Evolutionary conservation across 1,140 invertebrate genomes (phyloP).

Genomic region (Pseudomyrmex concolor): DNA sequence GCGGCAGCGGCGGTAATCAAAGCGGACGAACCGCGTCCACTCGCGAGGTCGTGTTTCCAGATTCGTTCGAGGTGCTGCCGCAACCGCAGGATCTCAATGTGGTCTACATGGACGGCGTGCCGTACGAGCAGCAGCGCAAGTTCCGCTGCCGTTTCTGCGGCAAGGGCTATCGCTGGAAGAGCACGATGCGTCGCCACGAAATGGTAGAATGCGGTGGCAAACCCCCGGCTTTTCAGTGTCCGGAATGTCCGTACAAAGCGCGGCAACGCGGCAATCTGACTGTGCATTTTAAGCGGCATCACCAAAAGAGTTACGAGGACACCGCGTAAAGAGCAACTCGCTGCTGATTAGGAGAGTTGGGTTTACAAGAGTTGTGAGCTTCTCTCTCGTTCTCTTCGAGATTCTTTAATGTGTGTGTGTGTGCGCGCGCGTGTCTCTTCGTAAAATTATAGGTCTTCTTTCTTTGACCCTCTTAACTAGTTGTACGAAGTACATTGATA

Average conservation of each 20-base stretch:
- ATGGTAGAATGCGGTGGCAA: conserved; percentile 95
- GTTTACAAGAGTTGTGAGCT: no score
- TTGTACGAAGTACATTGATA: no score
- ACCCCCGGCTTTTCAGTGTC: conserved; percentile 92
- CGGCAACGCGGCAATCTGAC: conserved; percentile 92
- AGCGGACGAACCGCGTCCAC: conserved; percentile 68
- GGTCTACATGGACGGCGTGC: conserved; percentile 79
- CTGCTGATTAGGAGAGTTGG: no score
- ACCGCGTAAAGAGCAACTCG: conserved; percentile 40
- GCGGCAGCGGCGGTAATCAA: conserved; percentile 66
- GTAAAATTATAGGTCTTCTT: no score
- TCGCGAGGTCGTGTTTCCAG: conserved; percentile 83
- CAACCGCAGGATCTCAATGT: conserved; percentile 81
- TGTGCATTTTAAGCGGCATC: conserved; percentile 92
- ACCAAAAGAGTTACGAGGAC: conserved; percentile 83
- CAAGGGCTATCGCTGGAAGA: conserved; percentile 93
- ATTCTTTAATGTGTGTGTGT: no score
- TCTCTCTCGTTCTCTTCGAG: no score
- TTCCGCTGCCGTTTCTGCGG: conserved; percentile 92
- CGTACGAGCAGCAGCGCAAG: conserved; percentile 88
- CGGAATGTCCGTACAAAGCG: conserved; percentile 91
- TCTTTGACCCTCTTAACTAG: no score
- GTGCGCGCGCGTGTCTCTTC: no score
- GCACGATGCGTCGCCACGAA: conserved; percentile 92
- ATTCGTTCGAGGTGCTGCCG: conserved; percentile 83